These are phyloP conservation scores for Polymixis flavicincta DNA, from an alignment of 2,888 invertebrate species.

Conservation along the genomic window DNA sequence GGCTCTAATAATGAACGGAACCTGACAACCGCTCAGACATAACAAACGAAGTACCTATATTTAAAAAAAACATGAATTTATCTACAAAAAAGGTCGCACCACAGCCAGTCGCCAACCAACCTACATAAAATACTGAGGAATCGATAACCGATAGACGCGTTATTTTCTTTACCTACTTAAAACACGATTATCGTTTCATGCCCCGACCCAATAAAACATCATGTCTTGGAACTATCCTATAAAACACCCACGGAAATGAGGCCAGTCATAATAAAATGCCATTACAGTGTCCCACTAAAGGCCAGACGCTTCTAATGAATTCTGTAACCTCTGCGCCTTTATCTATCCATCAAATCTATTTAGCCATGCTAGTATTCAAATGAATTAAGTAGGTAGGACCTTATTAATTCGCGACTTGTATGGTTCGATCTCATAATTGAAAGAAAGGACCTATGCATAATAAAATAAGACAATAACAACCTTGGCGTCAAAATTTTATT, in stretches of 20 bases:
- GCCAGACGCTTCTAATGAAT: conserved; percentile 61
- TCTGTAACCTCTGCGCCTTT: conserved; percentile 52
- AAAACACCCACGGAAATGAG: conserved; percentile 68
- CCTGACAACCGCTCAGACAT: no score
- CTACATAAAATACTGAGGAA: conserved; percentile 22
- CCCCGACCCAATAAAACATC: conserved; percentile 66
- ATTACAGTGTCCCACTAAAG: conserved; percentile 62
- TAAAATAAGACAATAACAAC: conserved; percentile 6
- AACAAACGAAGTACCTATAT: no score
- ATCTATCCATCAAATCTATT: conserved; percentile 53
- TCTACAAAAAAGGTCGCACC: no score
- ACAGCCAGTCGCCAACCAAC: no score
- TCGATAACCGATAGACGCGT: conserved; percentile 19
- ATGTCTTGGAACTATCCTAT: conserved; percentile 68
- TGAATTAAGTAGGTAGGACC: conserved; percentile 30
- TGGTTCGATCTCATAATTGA: conserved; percentile 21
- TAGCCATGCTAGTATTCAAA: conserved; percentile 43
- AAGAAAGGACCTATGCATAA: conserved; percentile 3
- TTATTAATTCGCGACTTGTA: conserved; percentile 37
- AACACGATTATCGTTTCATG: conserved; percentile 39
- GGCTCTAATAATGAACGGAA: no score
- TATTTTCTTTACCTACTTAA: conserved; percentile 34
- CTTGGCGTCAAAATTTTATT: conserved; percentile 9
- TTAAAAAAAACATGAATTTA: no score
- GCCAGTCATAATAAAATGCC: conserved; percentile 70